Evolutionary conservation across 37 sponge, comb jelly and placozoan species (phyloP), one percentile per base, ranked within the genome.

Genomic region (Axinella damicornis): DNA sequence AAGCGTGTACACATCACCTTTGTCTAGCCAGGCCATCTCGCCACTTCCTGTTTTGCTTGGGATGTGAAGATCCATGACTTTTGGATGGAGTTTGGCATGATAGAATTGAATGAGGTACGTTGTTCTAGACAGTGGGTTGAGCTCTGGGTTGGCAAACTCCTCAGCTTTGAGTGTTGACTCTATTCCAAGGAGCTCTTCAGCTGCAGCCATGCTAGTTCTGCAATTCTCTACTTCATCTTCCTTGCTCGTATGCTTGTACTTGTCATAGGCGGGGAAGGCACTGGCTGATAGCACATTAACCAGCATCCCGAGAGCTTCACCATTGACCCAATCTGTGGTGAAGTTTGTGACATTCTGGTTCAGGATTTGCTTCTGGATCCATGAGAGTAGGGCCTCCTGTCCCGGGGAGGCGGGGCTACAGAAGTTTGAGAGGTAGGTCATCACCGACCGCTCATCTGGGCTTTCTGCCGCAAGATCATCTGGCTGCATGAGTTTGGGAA

Each of bases 351-450:
- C 72, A 2, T 77, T 54, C 30, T 63, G 57, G 22, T 87, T 41
- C 0, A 82, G 86, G 5, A 89, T 85, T n/a, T n/a, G n/a, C n/a
- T n/a, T n/a, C n/a, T n/a, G n/a, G n/a, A n/a, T n/a, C n/a, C n/a
- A n/a, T n/a, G 70, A 81, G 82, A 92, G 76, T 17, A 95, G 90
- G 13, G 40, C 30, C 69, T 76, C 83, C 34, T 86, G 66, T 14
- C 86, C 92, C 1, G 90, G 79, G 1, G 96, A 92, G 9, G 66
- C 36, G 69, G 79, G 73, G 87, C 82, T 65, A 86, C 89, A 92
- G 85, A 89, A 95, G 79, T 89, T 89, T 1, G 90, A 85, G 25
- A 95, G 83, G 80, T 95, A 95, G 27, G 88, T 89, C 93, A 95
- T 92, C 37, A 85, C 80, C 22, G 85, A 83, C 32, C 77, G 76